phyloP scores from a whole-genome alignment of 2,888 invertebrate species.

The Parasteatoda lunata region DNA sequence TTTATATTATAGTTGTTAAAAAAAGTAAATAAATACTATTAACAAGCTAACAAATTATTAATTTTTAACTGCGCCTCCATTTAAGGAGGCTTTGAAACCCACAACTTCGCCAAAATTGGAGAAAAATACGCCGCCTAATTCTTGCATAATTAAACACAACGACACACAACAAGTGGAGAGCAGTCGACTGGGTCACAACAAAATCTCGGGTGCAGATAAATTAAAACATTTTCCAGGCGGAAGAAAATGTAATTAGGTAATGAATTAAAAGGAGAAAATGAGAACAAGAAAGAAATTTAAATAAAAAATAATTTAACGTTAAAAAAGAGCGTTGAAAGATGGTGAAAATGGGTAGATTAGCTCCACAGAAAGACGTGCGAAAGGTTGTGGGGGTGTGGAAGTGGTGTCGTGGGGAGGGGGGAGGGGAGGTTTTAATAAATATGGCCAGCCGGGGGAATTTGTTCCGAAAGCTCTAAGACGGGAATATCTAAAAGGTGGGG shows the following conservation, averaged over 20 bases:
- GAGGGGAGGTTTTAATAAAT: conserved; percentile 63
- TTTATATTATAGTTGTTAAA: no score
- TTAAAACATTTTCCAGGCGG: conserved; percentile 66
- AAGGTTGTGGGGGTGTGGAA: conserved; percentile 2
- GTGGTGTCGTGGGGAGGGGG: conserved; percentile 5
- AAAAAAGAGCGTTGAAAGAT: conserved; percentile 40
- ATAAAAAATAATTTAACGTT: neutral
- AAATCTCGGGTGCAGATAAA: conserved; percentile 62
- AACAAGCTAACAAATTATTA: no score
- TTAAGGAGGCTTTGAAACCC: no score
- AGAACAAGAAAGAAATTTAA: conserved; percentile 26
- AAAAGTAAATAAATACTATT: no score
- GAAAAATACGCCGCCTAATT: conserved; percentile 20
- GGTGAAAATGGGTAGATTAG: conserved; percentile 51
- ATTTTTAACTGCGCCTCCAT: no score
- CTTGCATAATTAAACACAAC: conserved; percentile 60
- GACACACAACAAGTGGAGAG: conserved; percentile 64
- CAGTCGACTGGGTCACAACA: conserved; percentile 24
- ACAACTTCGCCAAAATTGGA: no score
- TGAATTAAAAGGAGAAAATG: conserved; percentile 67
- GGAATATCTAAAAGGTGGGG: conserved; percentile 47
- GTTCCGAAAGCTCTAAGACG: conserved; percentile 34
- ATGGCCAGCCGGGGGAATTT: conserved; percentile 68
- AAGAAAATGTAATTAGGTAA: conserved; percentile 68
- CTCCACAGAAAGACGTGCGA: conserved; percentile 42